Base-by-base conservation (phyloP, 2,888 invertebrate species). In the Diadromus collaris region DNA sequence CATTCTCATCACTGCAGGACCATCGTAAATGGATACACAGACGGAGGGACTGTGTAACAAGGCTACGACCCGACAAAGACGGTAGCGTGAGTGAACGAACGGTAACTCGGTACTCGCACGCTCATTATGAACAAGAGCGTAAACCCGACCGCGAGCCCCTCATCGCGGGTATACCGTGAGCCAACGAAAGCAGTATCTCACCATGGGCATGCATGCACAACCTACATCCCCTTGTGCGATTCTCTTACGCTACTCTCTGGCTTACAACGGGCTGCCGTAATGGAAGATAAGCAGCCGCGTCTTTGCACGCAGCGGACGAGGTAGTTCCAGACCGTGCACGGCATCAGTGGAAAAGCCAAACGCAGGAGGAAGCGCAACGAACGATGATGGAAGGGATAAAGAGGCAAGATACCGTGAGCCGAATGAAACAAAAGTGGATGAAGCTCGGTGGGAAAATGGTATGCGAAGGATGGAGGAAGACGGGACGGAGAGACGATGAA, bases 61-160 rank as follows among this genome's bases (percentile, higher is more conserved):
- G 24, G 24, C 6, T 54, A 24, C 13, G 27, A 19, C 19, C 16
- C 13, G 64, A 64, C 63, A 65, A 46, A 34, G 46, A 58, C 21
- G 32, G n/a, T 32, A 32, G 65, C 46, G 72, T 51, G 32, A 68
- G 58, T 63, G 64, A 72, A 68, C 79, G 61, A 72, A 76, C 76
- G 60, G 67, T 72, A 76, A 79, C 76, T 68, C 76, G 63, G 72
- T 72, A 72, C 76, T 72, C 76, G 72, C 72, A 68, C 72, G 71
- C 60, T 79, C 72, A 76, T 79, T 79, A 76, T 68, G 76, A 72
- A 65, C 64, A 65, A 78, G 44, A 75, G 76, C 44, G 72, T 69
- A 58, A 76, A 58, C 56, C 61, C 51, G n/a, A 34, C 61, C 73
- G n/a, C 32, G 34, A 27, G 13, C 24, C 56, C 44, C 72, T 56